Base-by-base conservation (phyloP, 2,797 vertebrate genomes). In the Phylloscopus collybita region DNA sequence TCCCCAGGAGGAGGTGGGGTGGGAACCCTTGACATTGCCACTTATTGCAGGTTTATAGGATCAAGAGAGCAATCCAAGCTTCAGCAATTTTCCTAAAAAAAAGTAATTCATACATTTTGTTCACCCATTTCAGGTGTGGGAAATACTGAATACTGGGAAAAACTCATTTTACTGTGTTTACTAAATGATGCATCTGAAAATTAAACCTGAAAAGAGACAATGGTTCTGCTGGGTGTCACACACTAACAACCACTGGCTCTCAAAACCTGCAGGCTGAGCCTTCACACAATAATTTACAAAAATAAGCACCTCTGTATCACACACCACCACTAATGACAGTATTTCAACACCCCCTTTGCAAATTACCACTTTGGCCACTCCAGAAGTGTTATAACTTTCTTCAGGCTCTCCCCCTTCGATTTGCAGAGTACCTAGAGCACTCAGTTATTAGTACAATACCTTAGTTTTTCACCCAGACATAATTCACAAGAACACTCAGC, bases 1-100 rank as follows among this genome's bases (percentile, higher is more conserved):
- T 99, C 99, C 98, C 98, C 99, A 72, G 98, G 98, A 95, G 99
- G 98, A 98, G 99, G 98, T 96, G 99, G 99, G 94, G 98, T 99
- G 93, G 99, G 98, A 97, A 99, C 99, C 97, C 98, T 98, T 97
- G 99, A 99, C 99, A 99, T 99, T 96, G 97, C 98, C 97, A 98
- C 98, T 97, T 96, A 97, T n/a, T 96, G 90, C 81, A 96, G 93
- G 83, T 90, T 97, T 97, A 95, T 56, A 96, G 80, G 88, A 96
- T 95, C 95, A 97, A 96, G 74, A 89, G 32, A 97, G 86, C 94
- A 97, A 95, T 92, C 93, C 86, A 96, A 94, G 94, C 91, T 83
- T 97, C 95, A 98, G 94, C 84, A 97, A 92, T 95, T 95, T 91
- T 97, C 88, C 97, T 98, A 95, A 13, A 95, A 54, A 92, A 94